A percentile compares a stretch with the other conserved stretches of the same genome.
Conservation (phyloP, 2,888 invertebrate genomes). For the Trachelus iudaicus region DNA sequence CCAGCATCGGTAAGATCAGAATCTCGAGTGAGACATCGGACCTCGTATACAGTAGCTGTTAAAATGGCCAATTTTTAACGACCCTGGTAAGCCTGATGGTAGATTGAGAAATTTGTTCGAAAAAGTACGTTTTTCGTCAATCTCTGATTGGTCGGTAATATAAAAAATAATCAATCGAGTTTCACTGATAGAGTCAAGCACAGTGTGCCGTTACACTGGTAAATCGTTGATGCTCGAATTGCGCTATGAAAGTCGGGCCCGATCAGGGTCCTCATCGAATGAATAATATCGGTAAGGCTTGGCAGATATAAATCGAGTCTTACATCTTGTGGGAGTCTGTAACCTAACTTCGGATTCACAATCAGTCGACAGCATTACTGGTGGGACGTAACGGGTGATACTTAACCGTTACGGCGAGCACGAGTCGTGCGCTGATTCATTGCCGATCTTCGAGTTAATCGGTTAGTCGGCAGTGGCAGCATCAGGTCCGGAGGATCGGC, state of each 20-base stretch:
- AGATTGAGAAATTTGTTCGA: not conserved
- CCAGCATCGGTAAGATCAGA: not conserved
- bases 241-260: not conserved
- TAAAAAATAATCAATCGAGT: not conserved
- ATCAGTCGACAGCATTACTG: conserved; percentile 5
- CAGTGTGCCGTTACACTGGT: not conserved
- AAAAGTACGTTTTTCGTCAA: not conserved
- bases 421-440: not conserved
- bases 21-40: not conserved
- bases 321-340: not conserved
- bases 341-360: not conserved
- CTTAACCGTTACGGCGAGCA: conserved; percentile 49
- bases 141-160: not conserved
- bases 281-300: not conserved
- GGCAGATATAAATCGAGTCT: not conserved
- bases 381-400: conserved; percentile 48
- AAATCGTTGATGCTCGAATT: not conserved
- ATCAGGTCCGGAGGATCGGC: not conserved
- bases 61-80: not conserved
- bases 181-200: not conserved
- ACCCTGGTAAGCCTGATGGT: not conserved
- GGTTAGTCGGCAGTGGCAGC: not conserved
- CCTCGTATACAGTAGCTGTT: not conserved
- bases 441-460: not conserved
- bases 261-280: not conserved